Conservation (phyloP, 2,113 vertebrate genomes). For the Siniperca chuatsi region DNA sequence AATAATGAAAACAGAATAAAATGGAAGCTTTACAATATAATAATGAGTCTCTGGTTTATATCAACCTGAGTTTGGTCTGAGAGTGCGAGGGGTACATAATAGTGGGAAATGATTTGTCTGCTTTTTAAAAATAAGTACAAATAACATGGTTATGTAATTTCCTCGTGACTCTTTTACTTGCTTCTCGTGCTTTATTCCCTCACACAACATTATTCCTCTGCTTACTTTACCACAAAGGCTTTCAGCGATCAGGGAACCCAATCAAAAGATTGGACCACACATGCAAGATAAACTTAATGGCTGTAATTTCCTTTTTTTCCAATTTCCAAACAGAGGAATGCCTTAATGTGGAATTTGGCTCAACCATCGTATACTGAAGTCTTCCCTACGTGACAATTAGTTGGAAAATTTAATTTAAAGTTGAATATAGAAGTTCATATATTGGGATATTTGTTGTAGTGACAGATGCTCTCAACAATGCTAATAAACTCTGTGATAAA, state of each 20-base stretch:
- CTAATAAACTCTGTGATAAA: background rate
- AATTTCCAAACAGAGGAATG: background rate
- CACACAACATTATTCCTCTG: background rate
- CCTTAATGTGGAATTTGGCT: constrained; percentile 15
- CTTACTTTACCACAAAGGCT: background rate
- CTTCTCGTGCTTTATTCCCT: background rate
- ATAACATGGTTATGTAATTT: constrained; percentile 30
- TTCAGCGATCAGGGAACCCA: background rate
- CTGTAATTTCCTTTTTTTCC: constrained; percentile 9
- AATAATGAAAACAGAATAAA: background rate
- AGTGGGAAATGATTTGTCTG: constrained; percentile 34
- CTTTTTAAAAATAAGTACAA: constrained; percentile 16
- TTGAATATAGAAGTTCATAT: background rate
- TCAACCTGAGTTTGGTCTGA: background rate
- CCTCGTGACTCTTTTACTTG: too few species aligned
- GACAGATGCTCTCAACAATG: background rate
- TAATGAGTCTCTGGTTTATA: background rate
- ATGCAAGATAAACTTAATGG: constrained; percentile 25
- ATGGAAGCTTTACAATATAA: background rate
- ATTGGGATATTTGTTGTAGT: background rate
- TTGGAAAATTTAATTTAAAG: background rate
- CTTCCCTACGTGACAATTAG: too few species aligned
- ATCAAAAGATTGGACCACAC: constrained; percentile 1
- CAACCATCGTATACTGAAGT: background rate
- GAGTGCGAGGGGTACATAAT: constrained; percentile 8